A percentile compares a stretch with the other conserved stretches of the same genome.
Conservation (phyloP, 2,113 vertebrate species). For the Salminus brasiliensis region DNA sequence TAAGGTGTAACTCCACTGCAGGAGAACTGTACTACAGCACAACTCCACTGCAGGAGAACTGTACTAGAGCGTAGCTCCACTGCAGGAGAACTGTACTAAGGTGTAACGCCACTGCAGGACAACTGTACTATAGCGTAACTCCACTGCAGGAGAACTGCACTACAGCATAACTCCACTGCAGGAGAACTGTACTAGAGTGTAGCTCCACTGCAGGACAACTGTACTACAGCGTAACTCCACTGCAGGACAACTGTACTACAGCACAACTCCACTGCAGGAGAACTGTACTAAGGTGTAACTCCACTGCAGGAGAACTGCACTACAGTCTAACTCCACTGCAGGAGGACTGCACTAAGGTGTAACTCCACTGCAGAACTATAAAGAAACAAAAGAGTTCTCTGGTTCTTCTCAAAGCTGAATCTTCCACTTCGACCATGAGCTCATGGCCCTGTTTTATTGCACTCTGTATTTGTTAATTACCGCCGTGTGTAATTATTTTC, state of each 20-base stretch:
- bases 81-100: neutral
- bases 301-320: neutral
- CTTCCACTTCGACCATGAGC: neutral
- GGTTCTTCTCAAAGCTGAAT: neutral
- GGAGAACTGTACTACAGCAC: neutral
- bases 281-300: neutral
- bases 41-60: neutral
- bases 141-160: neutral
- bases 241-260: neutral
- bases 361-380: too few species aligned
- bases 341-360: too few species aligned
- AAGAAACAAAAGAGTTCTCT: too few species aligned
- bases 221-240: neutral
- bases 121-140: neutral
- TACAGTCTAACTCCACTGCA: too few species aligned
- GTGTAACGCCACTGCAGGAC: neutral
- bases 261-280: neutral
- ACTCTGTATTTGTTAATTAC: conserved; percentile 66
- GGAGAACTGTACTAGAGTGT: neutral
- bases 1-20: neutral
- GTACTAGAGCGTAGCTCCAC: too few species aligned
- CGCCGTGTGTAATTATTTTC: conserved; percentile 71
- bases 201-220: too few species aligned
- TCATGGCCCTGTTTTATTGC: conserved; percentile 42
- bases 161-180: neutral